Conservation (phyloP, 1,140 invertebrate genomes). For the Neuroterus valhalla region DNA sequence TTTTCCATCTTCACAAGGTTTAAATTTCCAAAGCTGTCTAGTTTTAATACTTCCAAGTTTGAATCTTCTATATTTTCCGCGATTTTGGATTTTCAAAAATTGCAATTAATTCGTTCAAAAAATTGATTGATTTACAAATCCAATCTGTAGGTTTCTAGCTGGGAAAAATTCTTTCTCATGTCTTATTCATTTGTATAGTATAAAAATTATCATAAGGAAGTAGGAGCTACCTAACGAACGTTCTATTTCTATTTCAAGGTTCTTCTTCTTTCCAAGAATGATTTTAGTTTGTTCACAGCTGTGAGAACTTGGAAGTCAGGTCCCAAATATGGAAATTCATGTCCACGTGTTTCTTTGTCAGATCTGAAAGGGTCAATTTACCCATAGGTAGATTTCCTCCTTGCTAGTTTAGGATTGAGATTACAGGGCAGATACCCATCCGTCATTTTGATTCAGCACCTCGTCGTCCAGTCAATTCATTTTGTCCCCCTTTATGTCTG, state of each 20-base stretch:
- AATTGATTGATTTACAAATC: too few relatives aligned
- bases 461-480: conserved; percentile 14
- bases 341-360: not conserved
- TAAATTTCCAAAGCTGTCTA: too few relatives aligned
- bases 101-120: too few relatives aligned
- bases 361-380: not conserved
- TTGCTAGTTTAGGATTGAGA: not conserved
- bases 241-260: not conserved
- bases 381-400: not conserved
- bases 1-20: too few relatives aligned
- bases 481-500: not conserved
- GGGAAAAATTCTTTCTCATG: too few relatives aligned
- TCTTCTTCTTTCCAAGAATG: not conserved
- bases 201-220: too few relatives aligned
- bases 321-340: conserved; percentile 1
- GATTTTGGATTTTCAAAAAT: too few relatives aligned
- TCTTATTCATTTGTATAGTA: too few relatives aligned
- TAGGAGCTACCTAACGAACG: too few relatives aligned
- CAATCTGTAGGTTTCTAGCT: too few relatives aligned
- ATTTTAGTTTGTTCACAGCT: not conserved
- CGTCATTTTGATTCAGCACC: conserved; percentile 1
- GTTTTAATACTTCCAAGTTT: too few relatives aligned
- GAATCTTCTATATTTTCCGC: too few relatives aligned
- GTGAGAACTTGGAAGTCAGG: not conserved
- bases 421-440: conserved; percentile 8